phyloP scores from a whole-genome alignment of 2,888 invertebrate species.

The Habrosyne pyritoides region DNA sequence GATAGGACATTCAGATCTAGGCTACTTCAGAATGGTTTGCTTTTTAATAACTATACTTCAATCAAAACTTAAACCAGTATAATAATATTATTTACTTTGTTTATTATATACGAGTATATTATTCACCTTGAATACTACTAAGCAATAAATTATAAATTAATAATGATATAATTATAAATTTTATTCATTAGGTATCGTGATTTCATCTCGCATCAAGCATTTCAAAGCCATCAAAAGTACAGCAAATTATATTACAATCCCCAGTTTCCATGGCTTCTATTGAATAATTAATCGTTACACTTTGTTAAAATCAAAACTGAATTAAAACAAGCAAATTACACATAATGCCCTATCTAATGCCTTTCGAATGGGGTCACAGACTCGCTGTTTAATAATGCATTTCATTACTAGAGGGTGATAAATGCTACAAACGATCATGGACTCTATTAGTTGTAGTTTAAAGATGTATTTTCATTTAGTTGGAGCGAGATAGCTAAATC shows the following conservation, averaged over 20 bases:
- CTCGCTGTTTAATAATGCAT: conserved; percentile 76
- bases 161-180: too few species aligned
- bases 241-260: conserved; percentile 14
- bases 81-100: too few species aligned
- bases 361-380: conserved; percentile 74
- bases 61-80: too few species aligned
- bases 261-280: conserved; percentile 29
- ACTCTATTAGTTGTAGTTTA: conserved; percentile 18
- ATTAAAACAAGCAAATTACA: conserved; percentile 81
- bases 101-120: neutral
- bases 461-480: conserved; percentile 14
- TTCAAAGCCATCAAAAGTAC: conserved; percentile 6
- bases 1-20: too few species aligned
- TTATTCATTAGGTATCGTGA: neutral
- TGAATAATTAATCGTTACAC: conserved; percentile 74
- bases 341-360: conserved; percentile 70
- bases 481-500: conserved; percentile 32
- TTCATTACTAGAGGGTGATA: conserved; percentile 46
- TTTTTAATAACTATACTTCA: too few species aligned
- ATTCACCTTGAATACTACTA: neutral
- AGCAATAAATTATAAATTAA: too few species aligned
- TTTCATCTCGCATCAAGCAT: neutral
- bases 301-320: conserved; percentile 78
- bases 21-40: too few species aligned
- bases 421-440: conserved; percentile 16